These are phyloP conservation scores for Capromys pilorides DNA, from an alignment of 2,797 vertebrate species.

Conservation along the genomic window DNA sequence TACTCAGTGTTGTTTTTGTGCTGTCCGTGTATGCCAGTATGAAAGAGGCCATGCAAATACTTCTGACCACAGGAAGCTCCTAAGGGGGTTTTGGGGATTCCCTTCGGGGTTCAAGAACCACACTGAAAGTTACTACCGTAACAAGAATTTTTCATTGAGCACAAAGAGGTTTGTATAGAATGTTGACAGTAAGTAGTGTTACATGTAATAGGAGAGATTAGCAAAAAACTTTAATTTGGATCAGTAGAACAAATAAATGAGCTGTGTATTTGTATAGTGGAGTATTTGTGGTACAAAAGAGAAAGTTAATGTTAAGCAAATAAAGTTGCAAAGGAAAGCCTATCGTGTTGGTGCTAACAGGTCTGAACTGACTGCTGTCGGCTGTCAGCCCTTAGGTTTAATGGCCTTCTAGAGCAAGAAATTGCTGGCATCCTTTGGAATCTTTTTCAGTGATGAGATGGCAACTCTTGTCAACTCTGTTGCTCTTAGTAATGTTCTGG, in stretches of 20 bases:
- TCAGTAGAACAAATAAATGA: background rate
- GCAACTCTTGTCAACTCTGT: background rate
- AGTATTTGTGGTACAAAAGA: background rate
- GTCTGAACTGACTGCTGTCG: too few species aligned
- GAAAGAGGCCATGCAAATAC: background rate
- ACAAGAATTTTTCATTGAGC: background rate
- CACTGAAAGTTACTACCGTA: background rate
- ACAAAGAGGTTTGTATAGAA: conserved; percentile 7
- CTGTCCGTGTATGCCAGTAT: background rate
- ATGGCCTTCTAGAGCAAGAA: background rate
- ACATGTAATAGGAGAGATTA: conserved; percentile 23
- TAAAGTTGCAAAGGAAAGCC: background rate
- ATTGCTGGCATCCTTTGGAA: background rate
- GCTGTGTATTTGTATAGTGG: background rate
- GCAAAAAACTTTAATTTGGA: background rate
- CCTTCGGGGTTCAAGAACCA: background rate
- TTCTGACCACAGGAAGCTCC: background rate
- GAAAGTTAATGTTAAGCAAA: background rate
- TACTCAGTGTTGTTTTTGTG: background rate
- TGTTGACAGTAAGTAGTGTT: conserved; percentile 40
- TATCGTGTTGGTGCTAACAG: background rate
- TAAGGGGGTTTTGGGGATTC: background rate
- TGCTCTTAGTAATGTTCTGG: background rate
- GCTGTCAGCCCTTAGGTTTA: background rate
- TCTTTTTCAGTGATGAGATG: background rate